Conservation (phyloP, 2,888 invertebrate genomes). For the Callyntrura sp. region DNA sequence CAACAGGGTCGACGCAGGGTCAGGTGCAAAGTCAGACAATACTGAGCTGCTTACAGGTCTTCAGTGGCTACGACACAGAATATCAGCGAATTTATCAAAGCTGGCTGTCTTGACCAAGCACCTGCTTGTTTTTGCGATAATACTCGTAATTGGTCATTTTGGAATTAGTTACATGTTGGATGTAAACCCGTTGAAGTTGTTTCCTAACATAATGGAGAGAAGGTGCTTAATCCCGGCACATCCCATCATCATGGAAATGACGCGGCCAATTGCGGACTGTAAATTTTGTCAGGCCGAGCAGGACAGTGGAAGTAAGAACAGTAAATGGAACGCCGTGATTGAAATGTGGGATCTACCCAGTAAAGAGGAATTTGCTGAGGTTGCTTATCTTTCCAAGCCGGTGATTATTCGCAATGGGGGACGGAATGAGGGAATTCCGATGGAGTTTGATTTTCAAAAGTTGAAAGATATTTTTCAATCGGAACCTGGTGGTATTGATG, state of each 20-base stretch:
- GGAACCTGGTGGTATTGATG: constrained; percentile 86
- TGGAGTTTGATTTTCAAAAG: constrained; percentile 78
- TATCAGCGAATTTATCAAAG: neutral
- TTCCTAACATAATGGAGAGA: constrained; percentile 73
- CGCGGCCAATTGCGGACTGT: constrained; percentile 93
- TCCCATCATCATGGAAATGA: constrained; percentile 94
- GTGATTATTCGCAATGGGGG: constrained; percentile 92
- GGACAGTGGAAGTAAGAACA: constrained; percentile 12
- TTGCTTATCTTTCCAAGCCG: constrained; percentile 92
- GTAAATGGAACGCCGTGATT: constrained; percentile 34
- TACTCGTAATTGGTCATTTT: constrained; percentile 60
- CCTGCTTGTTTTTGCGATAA: constrained; percentile 8
- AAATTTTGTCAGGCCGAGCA: constrained; percentile 88
- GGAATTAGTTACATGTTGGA: constrained; percentile 69
- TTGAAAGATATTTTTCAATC: constrained; percentile 82
- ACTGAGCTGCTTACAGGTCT: neutral
- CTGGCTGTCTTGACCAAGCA: constrained; percentile 5
- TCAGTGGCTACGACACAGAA: neutral
- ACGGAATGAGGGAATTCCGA: constrained; percentile 71
- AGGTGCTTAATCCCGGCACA: constrained; percentile 93
- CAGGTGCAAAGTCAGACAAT: too few species aligned
- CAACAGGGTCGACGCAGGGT: too few species aligned
- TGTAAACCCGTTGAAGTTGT: constrained; percentile 75
- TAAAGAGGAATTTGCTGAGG: constrained; percentile 89
- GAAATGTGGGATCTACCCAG: constrained; percentile 84